Evolutionary conservation across 1,140 invertebrate species (phyloP).

Genomic region (Aphelenchoides avenae): DNA sequence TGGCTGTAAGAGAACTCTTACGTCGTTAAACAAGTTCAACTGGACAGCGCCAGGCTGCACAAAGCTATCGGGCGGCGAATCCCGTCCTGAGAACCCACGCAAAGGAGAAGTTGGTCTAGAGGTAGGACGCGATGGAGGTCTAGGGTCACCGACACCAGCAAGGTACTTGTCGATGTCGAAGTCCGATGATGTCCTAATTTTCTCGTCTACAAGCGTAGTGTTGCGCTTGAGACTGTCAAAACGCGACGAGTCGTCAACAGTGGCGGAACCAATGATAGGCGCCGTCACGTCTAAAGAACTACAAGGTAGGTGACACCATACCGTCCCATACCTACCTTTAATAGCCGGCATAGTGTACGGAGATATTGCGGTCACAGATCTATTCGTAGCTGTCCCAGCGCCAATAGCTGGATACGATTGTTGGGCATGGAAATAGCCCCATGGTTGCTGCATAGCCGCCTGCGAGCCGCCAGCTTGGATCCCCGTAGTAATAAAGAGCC

Average conservation of each 20-base stretch:
- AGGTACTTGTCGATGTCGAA: too few relatives aligned
- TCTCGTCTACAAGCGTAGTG: too few relatives aligned
- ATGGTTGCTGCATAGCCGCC: neutral
- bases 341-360: neutral
- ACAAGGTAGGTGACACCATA: neutral
- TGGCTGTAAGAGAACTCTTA: neutral
- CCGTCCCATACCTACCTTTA: neutral
- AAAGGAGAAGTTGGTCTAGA: too few relatives aligned
- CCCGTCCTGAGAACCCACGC: too few relatives aligned
- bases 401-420: neutral
- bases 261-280: too few relatives aligned
- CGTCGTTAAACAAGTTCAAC: neutral
- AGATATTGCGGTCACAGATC: neutral
- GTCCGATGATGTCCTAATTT: too few relatives aligned
- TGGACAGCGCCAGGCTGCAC: neutral
- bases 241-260: too few relatives aligned
- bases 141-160: too few relatives aligned
- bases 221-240: too few relatives aligned
- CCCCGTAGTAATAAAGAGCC: conserved; percentile 19
- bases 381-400: neutral
- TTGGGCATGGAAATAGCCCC: neutral
- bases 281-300: too few relatives aligned
- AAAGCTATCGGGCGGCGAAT: conserved; percentile 1
- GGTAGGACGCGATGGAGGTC: too few relatives aligned
- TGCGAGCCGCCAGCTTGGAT: conserved; percentile 5